Base-by-base conservation (phyloP, 2,113 vertebrate genomes). In the Dipodomys merriami region DNA sequence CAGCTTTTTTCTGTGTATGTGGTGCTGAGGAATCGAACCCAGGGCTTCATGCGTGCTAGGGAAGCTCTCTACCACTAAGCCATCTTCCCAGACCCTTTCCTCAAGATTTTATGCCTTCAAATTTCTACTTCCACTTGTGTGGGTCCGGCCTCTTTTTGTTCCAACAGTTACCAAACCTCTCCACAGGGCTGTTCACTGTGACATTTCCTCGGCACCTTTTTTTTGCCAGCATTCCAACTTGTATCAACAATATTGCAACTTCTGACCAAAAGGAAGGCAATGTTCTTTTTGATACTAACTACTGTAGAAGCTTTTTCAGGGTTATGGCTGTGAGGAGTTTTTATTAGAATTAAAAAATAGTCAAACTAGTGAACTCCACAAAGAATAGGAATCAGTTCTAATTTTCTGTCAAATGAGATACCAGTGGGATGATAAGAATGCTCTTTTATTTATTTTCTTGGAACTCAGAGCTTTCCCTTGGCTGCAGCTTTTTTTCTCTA, bases 201-300 rank as follows among this genome's bases (percentile, higher is more conserved):
- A 71, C 30, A 9, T 69, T 67, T 94, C 78, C 93, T 94, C 18
- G 84, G 18, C 33, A 84, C 35, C 30, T 87, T 94, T 93, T 91
- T 77, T 68, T 96, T 97, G 81, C 65, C 60, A 92, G 0, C 81
- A 53, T 92, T 93, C 67, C 91, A 83, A 90, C 35, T 91, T 95
- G 27, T 89, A 65, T 68, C 72, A 85, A n/a, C 27, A 89, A 22
- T 93, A 86, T 69, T 77, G 86, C 67, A 91, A 83, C 23, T 89
- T 33, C 60, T 78, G 60, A 93, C 44, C 27, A 33, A 89, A 93
- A 91, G 49, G 81, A 93, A 78, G 49, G 86, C 67, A 95, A 68
- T 73, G 19, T 60, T 90, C 35, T 89, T 91, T 93, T 81, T 92
- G 33, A 91, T 83, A 83, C 12, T 49, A 90, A 90, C 30, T 82